phyloP scores from a whole-genome alignment of 2,113 vertebrate genomes.

The Mellivora capensis region DNA sequence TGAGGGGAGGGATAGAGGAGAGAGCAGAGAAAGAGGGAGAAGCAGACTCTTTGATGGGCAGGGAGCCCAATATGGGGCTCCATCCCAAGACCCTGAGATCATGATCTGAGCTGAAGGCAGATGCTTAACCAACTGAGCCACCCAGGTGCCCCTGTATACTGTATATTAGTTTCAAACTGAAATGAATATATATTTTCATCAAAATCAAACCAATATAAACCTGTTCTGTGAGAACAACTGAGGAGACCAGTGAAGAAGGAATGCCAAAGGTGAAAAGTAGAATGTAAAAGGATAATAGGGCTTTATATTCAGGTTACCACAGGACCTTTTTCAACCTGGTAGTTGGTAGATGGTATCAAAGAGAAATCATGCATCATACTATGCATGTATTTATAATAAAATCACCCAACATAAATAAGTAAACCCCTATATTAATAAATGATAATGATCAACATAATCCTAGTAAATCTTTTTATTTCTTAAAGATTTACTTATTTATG shows the following conservation, averaged over 20 bases:
- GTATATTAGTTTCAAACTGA: not conserved
- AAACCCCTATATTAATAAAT: not conserved
- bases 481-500: not conserved
- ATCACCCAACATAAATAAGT: not conserved
- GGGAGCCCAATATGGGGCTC: not conserved
- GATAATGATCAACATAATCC: not conserved
- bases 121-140: not conserved
- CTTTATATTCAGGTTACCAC: not conserved
- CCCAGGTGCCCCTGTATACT: not conserved
- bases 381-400: not conserved
- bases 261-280: not conserved
- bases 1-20: not conserved
- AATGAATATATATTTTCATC: not conserved
- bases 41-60: not conserved
- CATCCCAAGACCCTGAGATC: not conserved
- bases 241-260: not conserved
- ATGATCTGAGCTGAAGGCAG: not conserved
- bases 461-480: not conserved
- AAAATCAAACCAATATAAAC: not conserved
- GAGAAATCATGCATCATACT: not conserved
- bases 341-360: not conserved
- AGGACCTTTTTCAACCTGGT: not conserved
- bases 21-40: no score
- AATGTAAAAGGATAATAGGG: not conserved
- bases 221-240: not conserved